Base-by-base conservation (phyloP, 2,113 vertebrate species). In the Oryzias melastigma region DNA sequence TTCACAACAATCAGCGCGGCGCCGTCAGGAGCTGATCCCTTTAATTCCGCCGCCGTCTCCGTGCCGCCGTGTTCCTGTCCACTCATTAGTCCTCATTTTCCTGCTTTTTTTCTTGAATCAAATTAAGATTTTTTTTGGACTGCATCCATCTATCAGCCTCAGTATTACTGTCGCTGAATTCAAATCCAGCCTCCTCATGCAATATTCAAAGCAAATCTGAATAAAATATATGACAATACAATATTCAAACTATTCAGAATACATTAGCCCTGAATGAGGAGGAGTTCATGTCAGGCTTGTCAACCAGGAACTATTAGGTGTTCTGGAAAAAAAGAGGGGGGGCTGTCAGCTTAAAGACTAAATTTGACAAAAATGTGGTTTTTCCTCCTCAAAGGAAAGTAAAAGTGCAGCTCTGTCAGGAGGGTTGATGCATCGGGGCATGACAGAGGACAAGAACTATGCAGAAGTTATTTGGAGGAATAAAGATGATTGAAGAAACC, bases 171-270 rank as follows among this genome's bases (percentile, higher is more conserved):
- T 3, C 40, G 16, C 52, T 75, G 78, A 60, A 82, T 77, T 52
- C 63, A 71, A 67, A 84, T 74, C 16, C 51, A 68, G 50, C 15
- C 24, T 7, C 51, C 46, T 73, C 75, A 80, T 77, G 48, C 51
- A 83, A 64, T 53, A 82, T 80, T 67, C 57, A 80, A 29, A 4
- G 22, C 13, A n/a, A 46, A 16, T 29, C 7, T 75, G 54, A 80
- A 76, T 80, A 71, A 76, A 68, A 59, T 44, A 80, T 68, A 55
- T 29, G 24, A 63, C 1, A 5, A 71, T 72, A 51, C 59, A 73
- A 70, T 78, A 80, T 82, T 86, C 57, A 71, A 47, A 70, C 49
- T 46, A 56, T 43, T 44, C 52, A 2, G 71, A 24, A 52, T 65
- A 50, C 47, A 58, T 66, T 63, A 60, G 66, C 57, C 51, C 54